Base-by-base conservation (phyloP, 2,797 vertebrate genomes). In the Hipposideros larvatus region DNA sequence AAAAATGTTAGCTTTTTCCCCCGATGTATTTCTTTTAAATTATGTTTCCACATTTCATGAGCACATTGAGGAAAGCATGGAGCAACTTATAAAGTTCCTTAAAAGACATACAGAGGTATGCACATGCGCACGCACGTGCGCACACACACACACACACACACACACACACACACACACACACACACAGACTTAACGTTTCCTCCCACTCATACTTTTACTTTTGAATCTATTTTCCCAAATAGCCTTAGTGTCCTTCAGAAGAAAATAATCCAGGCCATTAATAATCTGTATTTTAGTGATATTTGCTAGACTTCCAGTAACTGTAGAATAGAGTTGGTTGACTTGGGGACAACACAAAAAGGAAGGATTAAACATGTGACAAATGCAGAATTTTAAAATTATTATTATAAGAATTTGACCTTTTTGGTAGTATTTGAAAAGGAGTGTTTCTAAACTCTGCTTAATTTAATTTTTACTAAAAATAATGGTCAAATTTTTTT, bases 211-310 rank as follows among this genome's bases (percentile, higher is more conserved):
- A 70, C 5, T 74, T 68, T 66, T 87, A 59, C 74, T 90, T 94
- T 88, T 37, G 43, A 77, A 51, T 61, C 19, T 61, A 43, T 43
- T 93, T 91, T 79, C 8, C 22, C 9, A 61, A 73, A 55, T 41
- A 80, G 0, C 4, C 2, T 87, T 80, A 73, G 55, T 77, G 8
- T 74, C 24, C 41, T 77, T 53, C 26, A 31, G n/a, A 93, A 89
- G 88, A 84, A 43, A 79, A 31, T 26, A 88, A 31, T 46, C 11
- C 57, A 82, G 46, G 7, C 4, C 37, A 77, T 87, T 5, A 65
- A 28, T n/a, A 94, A 89, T 92, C 19, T 91, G 91, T 79, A 75
- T 91, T 93, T 94, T 70, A 92, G 22, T 43, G 28, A 31, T 4
- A 65, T 65, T 7, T 74, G 0, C 1, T 83, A 89, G n/a, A 88